Conservation (phyloP, 2,797 vertebrate species). For the Cuniculus paca region DNA sequence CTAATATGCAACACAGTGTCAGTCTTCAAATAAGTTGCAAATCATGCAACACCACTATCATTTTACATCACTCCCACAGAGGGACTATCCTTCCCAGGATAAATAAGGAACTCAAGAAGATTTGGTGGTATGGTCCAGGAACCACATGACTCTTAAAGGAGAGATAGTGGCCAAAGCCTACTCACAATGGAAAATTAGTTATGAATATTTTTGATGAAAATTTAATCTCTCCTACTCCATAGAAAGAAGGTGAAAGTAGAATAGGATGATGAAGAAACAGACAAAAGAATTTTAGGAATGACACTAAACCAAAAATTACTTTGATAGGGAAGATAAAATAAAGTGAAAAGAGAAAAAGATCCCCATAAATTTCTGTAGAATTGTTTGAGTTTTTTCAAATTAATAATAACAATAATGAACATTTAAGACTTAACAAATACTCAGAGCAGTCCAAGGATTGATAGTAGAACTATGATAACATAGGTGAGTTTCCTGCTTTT, state of each 20-base stretch:
- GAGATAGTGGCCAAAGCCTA: background rate
- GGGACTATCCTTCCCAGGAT: background rate
- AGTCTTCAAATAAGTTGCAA: background rate
- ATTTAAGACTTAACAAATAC: background rate
- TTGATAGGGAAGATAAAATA: slow-evolving; percentile 31
- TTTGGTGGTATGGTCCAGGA: background rate
- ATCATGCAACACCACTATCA: background rate
- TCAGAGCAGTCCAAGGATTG: background rate
- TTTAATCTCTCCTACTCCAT: background rate
- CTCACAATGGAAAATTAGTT: background rate
- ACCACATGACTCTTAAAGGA: background rate
- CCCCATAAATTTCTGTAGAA: background rate
- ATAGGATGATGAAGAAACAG: background rate
- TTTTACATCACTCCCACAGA: background rate
- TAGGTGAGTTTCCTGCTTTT: background rate
- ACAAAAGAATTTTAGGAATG: background rate
- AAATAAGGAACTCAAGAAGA: background rate
- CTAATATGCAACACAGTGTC: background rate
- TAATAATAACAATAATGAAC: slow-evolving; percentile 25
- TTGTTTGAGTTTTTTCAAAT: background rate
- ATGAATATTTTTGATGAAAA: background rate
- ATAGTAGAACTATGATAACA: background rate
- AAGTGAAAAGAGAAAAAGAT: background rate
- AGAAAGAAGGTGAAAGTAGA: background rate
- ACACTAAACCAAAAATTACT: background rate